phyloP scores from a whole-genome alignment of 2,113 vertebrate genomes.

The Peromyscus californicus region DNA sequence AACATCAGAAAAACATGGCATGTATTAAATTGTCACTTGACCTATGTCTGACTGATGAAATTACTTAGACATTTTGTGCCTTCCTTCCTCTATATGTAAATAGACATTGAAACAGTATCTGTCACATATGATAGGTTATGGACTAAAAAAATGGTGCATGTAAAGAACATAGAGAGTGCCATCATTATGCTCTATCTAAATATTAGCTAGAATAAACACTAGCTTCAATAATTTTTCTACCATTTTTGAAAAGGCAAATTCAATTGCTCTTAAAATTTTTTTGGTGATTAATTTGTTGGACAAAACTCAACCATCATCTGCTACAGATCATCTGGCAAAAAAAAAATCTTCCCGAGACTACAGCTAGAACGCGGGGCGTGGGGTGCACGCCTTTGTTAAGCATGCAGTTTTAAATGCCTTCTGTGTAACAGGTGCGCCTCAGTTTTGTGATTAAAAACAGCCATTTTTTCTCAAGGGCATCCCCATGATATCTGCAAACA shows the following conservation, averaged over 20 bases:
- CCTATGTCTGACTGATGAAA: neutral
- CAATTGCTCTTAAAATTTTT: constrained; percentile 14
- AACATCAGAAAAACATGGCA: neutral
- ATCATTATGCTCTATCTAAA: neutral
- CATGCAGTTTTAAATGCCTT: neutral
- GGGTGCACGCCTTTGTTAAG: neutral
- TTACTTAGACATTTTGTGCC: neutral
- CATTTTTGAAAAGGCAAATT: constrained; percentile 19
- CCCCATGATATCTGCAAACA: neutral
- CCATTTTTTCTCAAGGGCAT: neutral
- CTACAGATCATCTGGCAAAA: constrained; percentile 9
- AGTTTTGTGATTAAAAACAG: neutral
- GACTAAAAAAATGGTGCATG: neutral
- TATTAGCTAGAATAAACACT: constrained; percentile 14
- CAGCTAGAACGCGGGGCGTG: neutral
- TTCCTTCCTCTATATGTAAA: neutral
- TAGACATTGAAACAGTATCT: neutral
- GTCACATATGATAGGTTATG: neutral
- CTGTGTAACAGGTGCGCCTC: neutral
- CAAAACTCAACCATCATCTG: neutral
- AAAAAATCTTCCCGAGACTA: neutral
- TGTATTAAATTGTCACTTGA: neutral
- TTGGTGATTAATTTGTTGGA: constrained; percentile 41
- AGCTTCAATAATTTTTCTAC: constrained; percentile 11
- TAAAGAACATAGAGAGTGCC: neutral